Evolutionary conservation across 2,888 invertebrate species (phyloP).

Genomic region (Colostygia pectinataria): DNA sequence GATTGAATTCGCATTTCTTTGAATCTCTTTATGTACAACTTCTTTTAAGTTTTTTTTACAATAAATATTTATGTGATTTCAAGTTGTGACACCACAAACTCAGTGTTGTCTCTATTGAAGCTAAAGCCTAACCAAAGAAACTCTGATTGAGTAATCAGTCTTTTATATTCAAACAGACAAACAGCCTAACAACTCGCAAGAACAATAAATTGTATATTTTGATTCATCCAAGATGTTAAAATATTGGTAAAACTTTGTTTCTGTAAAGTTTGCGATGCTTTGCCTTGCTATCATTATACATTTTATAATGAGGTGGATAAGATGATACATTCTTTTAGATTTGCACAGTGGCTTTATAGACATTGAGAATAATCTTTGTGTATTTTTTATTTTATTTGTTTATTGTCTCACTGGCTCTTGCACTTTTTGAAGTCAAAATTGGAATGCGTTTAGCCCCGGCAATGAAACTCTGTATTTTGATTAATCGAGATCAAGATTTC

Average conservation of each 20-base stretch:
- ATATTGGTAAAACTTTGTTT: constrained; percentile 3
- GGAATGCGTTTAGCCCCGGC: too few species aligned
- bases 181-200: constrained; percentile 8
- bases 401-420: too few species aligned
- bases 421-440: too few species aligned
- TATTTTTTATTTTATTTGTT: too few species aligned
- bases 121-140: background rate
- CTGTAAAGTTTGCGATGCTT: background rate
- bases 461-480: too few species aligned
- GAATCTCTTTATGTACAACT: too few species aligned
- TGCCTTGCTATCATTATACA: background rate
- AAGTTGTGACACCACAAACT: too few species aligned
- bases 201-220: constrained; percentile 10
- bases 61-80: too few species aligned
- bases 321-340: background rate
- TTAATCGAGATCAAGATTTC: too few species aligned
- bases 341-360: background rate
- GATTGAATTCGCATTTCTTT: too few species aligned
- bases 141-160: constrained; percentile 20
- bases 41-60: too few species aligned
- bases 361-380: too few species aligned
- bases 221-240: background rate
- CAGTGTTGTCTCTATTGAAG: background rate
- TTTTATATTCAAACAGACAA: constrained; percentile 17
- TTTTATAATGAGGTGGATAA: background rate